A percentile compares a stretch with the other conserved stretches of the same genome.
Conservation (phyloP, 2,113 vertebrate species). For the Laticauda colubrina region DNA sequence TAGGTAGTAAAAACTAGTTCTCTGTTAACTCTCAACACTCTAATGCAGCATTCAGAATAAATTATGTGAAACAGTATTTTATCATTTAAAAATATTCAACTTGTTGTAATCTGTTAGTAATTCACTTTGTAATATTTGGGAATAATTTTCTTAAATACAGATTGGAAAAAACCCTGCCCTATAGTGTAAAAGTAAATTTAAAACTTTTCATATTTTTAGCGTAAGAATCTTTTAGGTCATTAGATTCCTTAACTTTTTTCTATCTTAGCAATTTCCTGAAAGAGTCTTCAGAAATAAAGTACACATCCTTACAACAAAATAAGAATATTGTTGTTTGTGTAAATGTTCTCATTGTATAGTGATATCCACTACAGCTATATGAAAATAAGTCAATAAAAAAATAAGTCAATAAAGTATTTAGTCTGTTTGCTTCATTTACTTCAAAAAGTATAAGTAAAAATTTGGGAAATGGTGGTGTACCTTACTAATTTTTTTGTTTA, state of each 20-base stretch:
- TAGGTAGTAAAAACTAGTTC: constrained; percentile 47
- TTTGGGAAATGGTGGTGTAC: not conserved
- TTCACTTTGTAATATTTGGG: constrained; percentile 25
- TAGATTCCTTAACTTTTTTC: not conserved
- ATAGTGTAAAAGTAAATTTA: not conserved
- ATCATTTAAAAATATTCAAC: constrained; percentile 36
- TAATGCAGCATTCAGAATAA: constrained; percentile 22
- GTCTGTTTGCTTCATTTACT: constrained; percentile 2
- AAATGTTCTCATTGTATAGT: constrained; percentile 54
- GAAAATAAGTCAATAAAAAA: constrained; percentile 70
- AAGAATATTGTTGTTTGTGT: constrained; percentile 34
- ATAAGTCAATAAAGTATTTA: no score
- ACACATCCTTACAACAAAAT: constrained; percentile 66
- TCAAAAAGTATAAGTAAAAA: not conserved
- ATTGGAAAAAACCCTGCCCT: constrained; percentile 44
- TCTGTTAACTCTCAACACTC: constrained; percentile 48
- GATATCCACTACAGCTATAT: constrained; percentile 48
- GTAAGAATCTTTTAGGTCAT: not conserved
- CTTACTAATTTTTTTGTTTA: not conserved
- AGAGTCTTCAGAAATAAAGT: constrained; percentile 50
- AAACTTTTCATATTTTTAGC: not conserved
- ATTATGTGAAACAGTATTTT: constrained; percentile 35
- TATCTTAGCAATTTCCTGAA: constrained; percentile 39
- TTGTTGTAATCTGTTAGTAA: constrained; percentile 38
- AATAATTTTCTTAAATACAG: constrained; percentile 34